These are phyloP conservation scores for Drosophila aldrichi DNA, from an alignment of 2,888 invertebrate genomes.

Conservation along the genomic window DNA sequence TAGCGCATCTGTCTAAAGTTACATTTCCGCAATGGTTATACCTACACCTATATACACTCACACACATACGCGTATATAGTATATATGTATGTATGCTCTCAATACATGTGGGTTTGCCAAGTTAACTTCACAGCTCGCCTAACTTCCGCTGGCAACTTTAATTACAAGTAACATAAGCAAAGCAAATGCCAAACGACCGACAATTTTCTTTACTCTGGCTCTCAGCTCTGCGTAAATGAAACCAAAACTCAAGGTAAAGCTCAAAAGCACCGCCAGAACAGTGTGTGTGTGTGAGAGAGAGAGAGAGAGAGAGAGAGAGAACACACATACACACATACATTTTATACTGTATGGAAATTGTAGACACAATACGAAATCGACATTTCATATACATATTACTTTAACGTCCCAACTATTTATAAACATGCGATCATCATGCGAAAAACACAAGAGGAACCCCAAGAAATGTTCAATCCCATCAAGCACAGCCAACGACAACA, in stretches of 20 bases:
- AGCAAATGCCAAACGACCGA: conserved; percentile 53
- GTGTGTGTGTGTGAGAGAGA: background rate
- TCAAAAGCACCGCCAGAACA: conserved; percentile 57
- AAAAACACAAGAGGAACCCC: conserved; percentile 32
- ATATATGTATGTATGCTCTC: background rate
- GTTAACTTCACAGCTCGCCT: conserved; percentile 75
- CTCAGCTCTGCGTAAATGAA: conserved; percentile 64
- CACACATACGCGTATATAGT: background rate
- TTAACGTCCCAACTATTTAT: conserved; percentile 72
- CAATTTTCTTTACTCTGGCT: conserved; percentile 62
- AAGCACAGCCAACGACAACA: conserved; percentile 21
- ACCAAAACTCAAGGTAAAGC: conserved; percentile 73
- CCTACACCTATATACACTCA: background rate
- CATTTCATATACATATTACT: conserved; percentile 68
- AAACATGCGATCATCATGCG: conserved; percentile 76
- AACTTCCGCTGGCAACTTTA: conserved; percentile 79
- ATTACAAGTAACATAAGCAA: conserved; percentile 71
- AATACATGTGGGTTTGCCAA: conserved; percentile 12
- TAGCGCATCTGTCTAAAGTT: conserved; percentile 59
- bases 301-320: too few species aligned
- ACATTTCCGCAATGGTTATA: conserved; percentile 65
- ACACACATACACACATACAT: background rate
- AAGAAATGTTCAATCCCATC: conserved; percentile 47
- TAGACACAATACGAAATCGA: conserved; percentile 73
- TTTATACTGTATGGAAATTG: conserved; percentile 51